Evolutionary conservation across 2,888 invertebrate species (phyloP).

Genomic region (Punctoribates punctum): DNA sequence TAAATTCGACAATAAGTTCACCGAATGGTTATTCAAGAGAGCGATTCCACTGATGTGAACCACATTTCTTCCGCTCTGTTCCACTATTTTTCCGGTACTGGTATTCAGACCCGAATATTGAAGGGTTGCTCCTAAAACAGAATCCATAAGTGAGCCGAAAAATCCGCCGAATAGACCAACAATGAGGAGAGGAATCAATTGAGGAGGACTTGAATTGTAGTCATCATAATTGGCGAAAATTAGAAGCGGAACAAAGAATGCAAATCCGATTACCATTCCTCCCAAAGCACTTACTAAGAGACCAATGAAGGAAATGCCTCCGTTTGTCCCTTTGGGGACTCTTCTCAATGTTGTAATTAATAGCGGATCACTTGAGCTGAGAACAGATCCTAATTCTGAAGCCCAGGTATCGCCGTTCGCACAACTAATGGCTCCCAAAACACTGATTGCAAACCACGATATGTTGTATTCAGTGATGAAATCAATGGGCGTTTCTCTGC

Average conservation of each 20-base stretch:
- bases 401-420: slow-evolving; percentile 88
- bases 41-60: slow-evolving; percentile 71
- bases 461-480: slow-evolving; percentile 65
- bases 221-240: slow-evolving; percentile 57
- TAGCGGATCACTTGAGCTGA: slow-evolving; percentile 65
- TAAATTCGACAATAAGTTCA: slow-evolving; percentile 76
- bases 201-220: slow-evolving; percentile 53
- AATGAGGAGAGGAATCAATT: slow-evolving; percentile 70
- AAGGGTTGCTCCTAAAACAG: slow-evolving; percentile 74
- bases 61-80: slow-evolving; percentile 65
- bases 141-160: slow-evolving; percentile 75
- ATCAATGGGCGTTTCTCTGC: slow-evolving; percentile 72
- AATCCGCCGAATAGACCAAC: slow-evolving; percentile 71
- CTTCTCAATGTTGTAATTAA: slow-evolving; percentile 67
- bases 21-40: slow-evolving; percentile 79
- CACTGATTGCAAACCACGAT: slow-evolving; percentile 75
- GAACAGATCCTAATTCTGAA: slow-evolving; percentile 76
- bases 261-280: slow-evolving; percentile 67
- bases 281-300: slow-evolving; percentile 62
- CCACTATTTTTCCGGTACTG: slow-evolving; percentile 65
- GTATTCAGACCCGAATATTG: slow-evolving; percentile 75
- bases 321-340: slow-evolving; percentile 83
- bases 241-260: slow-evolving; percentile 66
- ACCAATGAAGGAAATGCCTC: slow-evolving; percentile 67
- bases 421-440: slow-evolving; percentile 72